Base-by-base conservation (phyloP, 2,113 vertebrate genomes). In the Mugil cephalus region DNA sequence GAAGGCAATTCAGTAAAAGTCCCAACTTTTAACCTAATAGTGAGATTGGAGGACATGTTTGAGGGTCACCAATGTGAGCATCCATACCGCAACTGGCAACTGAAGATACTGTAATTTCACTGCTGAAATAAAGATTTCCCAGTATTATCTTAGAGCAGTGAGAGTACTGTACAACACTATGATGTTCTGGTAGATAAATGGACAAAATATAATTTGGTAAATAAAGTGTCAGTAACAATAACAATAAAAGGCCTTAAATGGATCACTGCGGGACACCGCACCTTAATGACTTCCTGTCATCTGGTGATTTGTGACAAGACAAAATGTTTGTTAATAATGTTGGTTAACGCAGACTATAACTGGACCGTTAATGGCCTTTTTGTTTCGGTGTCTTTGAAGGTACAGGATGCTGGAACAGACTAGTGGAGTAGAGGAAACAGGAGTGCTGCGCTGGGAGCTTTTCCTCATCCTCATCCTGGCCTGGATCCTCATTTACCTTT, bases 401-500 rank as follows among this genome's bases (percentile, higher is more conserved):
- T 80, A 85, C 50, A 93, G 78, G 63, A 92, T 95, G 88, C 83
- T 95, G 79, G 63, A 90, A 45, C 87, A 90, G 77, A 93, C 92
- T 0, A 54, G 11, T 6, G 92, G 93, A 39, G 79, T 94, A 10
- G 92, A 91, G 35, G 83, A 92, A 35, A 14, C 88, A 1, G 94
- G 94, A 50, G 11, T 0, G 2, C 15, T 94, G 6, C 88, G 91
- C 0, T 93, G 93, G 94, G 87, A 94, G 24, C 92, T 94, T 54
- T 89, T 89, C 19, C 90, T 94, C 6, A 83, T 93, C 39, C 89
- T 95, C 14, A 2, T 92, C 18, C 77, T 95, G 54, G 89, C 93
- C 40, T 95, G 94, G 94, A 87, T 93, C 40, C 74, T 94, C n/a
- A 79, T 92, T 73, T 95, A 94, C 63, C 50, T 94, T 51, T 94